Conservation (phyloP, 2,797 vertebrate species). For the Phalanger gymnotis region DNA sequence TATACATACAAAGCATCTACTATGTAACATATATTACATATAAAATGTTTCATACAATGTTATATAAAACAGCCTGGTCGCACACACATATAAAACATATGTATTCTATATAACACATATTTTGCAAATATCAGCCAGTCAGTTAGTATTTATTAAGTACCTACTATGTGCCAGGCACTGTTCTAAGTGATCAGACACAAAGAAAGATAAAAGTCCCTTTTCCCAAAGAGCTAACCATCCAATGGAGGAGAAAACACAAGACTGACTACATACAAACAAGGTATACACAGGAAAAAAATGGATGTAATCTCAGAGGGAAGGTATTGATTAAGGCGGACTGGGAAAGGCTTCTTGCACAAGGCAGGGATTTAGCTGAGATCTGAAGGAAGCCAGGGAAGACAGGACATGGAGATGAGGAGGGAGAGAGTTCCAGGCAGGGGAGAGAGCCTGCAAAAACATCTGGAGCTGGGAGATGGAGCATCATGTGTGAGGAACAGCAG, state of each 20-base stretch:
- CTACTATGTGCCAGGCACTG: neutral
- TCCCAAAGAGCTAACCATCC: neutral
- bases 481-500: neutral
- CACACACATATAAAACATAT: neutral
- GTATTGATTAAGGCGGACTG: neutral
- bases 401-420: neutral
- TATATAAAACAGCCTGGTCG: neutral
- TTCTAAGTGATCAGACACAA: neutral
- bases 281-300: neutral
- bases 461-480: neutral
- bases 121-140: neutral
- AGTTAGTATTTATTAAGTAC: neutral
- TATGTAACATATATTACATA: neutral
- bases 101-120: neutral
- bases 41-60: neutral
- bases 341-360: neutral
- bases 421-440: neutral
- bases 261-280: neutral
- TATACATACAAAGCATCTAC: neutral
- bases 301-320: neutral
- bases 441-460: neutral
- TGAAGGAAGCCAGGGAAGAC: neutral
- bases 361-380: neutral
- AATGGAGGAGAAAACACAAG: neutral
- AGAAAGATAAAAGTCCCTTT: neutral